Evolutionary conservation across 2,113 vertebrate genomes (phyloP).

Genomic region (Gambusia affinis): DNA sequence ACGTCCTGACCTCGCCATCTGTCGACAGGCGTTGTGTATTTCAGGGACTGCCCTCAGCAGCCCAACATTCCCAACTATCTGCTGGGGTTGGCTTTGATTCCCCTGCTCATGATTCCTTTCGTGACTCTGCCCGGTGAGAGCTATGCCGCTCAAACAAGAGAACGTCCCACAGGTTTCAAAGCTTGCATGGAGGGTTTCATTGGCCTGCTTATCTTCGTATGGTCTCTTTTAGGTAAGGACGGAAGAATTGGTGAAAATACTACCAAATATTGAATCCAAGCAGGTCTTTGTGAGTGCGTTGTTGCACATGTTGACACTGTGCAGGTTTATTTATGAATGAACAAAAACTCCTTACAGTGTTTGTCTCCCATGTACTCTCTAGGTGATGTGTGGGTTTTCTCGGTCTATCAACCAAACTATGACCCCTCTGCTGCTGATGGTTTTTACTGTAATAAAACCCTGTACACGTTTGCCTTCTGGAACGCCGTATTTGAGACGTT

Average conservation of each 20-base stretch:
- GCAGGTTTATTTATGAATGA: neutral
- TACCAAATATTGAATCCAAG: too few species aligned
- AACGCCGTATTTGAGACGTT: conserved; percentile 14
- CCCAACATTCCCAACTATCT: conserved; percentile 61
- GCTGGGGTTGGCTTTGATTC: conserved; percentile 37
- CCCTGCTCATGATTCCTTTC: conserved; percentile 27
- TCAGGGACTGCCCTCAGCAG: conserved; percentile 60
- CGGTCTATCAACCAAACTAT: conserved; percentile 71
- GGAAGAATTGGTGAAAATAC: neutral
- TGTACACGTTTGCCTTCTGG: conserved; percentile 74
- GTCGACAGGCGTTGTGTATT: conserved; percentile 49
- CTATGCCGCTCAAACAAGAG: neutral
- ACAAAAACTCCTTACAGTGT: neutral
- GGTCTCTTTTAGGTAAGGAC: conserved; percentile 19
- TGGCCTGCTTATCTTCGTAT: fast-evolving
- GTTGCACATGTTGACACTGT: neutral
- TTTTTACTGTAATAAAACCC: conserved; percentile 62
- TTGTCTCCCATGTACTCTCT: neutral
- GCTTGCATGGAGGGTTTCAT: neutral
- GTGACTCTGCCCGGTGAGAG: conserved; percentile 6
- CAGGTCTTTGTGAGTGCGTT: too few species aligned
- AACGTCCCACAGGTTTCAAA: neutral
- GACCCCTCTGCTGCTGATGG: conserved; percentile 36
- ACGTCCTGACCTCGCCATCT: neutral
- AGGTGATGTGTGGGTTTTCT: conserved; percentile 72